Evolutionary conservation across 2,888 invertebrate species (phyloP), one percentile per base, ranked within the genome.

Genomic region (Apomyelois bistriatella): DNA sequence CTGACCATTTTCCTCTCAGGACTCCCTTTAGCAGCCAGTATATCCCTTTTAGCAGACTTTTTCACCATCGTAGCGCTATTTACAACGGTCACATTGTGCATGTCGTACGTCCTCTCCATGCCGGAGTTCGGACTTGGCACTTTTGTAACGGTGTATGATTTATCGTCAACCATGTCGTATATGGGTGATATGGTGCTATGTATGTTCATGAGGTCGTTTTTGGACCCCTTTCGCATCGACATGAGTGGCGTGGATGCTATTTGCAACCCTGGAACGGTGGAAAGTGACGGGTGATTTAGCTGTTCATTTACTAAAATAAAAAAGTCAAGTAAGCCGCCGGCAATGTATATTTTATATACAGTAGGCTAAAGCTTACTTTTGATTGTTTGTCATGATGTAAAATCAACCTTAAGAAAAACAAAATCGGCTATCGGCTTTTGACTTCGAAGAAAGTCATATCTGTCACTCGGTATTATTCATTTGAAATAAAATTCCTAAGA

Each of bases 161-260:
- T 83, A 36, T 84, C 85, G 50, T 79, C 76, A 0, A 76, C 49
- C 66, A 75, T 72, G 40, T 85, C 85, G 74, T 80, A 87, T 12
- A 91, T 91, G 0, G 91, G 91, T 0, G 91, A 91, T 68, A 90
- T 83, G 0, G 85, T 85, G 43, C 72, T 79, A 64, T 86, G 82
- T 10, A 88, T 62, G 54, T 81, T 75, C 35, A 87, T 59, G 0
- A 87, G 58, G 8, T 85, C 85, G 48, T 62, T 70, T 58, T 76
- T 79, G 1, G 68, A 56, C 6, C 74, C 71, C 52, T 72, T 82
- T 41, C 70, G 71, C 30, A 79, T 51, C 12, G 74, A 28, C 58
- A 74, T 67, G 16, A 89, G 66, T 1, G 90, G 91, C 10, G 90
- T 91, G 30, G 91, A 91, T 12, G 86, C 81, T 53, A 87, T 66